Percentiles rank a stretch among this genome's conserved stretches.
phyloP scores from a whole-genome alignment of 2,113 vertebrate genomes.

The Arvicanthis niloticus region DNA sequence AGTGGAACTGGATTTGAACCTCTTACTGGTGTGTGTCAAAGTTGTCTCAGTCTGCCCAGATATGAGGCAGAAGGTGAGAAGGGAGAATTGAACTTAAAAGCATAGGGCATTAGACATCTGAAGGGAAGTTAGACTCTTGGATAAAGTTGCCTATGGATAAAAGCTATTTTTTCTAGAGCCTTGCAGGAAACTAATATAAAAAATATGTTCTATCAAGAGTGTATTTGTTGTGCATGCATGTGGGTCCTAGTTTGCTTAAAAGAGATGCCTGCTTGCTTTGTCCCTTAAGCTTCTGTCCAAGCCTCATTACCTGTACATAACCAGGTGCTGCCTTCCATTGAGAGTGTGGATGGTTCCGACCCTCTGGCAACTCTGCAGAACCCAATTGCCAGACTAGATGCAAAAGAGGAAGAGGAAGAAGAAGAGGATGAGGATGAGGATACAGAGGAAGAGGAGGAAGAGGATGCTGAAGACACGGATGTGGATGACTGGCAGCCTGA shows the following conservation, averaged over 20 bases:
- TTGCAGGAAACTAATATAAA: background rate
- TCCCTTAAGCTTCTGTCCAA: constrained; percentile 77
- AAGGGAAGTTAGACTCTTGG: background rate
- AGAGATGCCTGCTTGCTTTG: background rate
- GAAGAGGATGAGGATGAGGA: constrained; percentile 94
- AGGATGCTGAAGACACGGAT: constrained; percentile 94
- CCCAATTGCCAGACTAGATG: constrained; percentile 93
- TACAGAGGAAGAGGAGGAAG: constrained; percentile 88
- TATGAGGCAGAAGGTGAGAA: background rate
- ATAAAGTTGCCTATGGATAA: background rate
- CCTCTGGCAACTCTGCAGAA: constrained; percentile 90
- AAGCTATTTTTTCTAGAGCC: background rate
- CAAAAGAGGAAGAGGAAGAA: constrained; percentile 95
- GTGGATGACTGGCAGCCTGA: constrained; percentile 96
- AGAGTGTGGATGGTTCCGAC: constrained; percentile 90
- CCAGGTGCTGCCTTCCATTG: constrained; percentile 91
- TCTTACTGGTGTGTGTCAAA: background rate
- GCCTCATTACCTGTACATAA: constrained; percentile 91
- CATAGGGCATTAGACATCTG: background rate
- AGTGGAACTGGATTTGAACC: background rate
- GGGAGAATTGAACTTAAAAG: background rate
- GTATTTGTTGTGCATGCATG: accelerated
- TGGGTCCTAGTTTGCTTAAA: background rate
- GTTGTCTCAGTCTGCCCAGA: background rate
- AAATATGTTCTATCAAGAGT: background rate